Evolutionary conservation across 2,797 vertebrate genomes (phyloP), one percentile per base, ranked within the genome.

Genomic region (Pangasius larnaudii): DNA sequence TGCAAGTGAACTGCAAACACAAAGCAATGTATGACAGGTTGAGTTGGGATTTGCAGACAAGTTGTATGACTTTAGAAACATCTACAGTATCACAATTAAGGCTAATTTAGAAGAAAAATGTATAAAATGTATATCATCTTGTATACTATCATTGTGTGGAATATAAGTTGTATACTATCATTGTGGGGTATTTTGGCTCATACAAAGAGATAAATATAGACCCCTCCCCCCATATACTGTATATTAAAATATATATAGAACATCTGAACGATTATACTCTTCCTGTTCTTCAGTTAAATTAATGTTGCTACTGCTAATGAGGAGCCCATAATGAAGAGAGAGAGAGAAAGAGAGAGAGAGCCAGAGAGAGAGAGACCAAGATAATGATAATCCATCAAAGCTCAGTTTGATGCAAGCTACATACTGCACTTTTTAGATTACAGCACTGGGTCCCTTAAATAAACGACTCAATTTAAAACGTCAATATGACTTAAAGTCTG

Each of bases 351-450:
- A 72, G 33, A 36, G 69, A 42, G 36, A 42, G 10, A 46, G 42
- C 56, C 18, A 79, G 77, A 79, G 51, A 79, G 51, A 79, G 78
- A 61, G 93, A 90, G 91, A 86, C 84, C 92, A 91, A 92, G 93
- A 92, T 95, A 95, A 95, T 96, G 94, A 96, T 94, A 94, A 93
- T 94, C 94, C 92, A 95, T 95, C 92, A 92, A 92, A 91, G 91
- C 92, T 90, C 92, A 93, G 94, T 88, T 87, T 87, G 74, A 91
- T 93, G 91, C 90, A 88, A 88, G 91, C 87, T 92, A 91, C 88
- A 74, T 89, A 90, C 89, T 93, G 86, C 79, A 88, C 86, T 53
- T 67, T 71, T 63, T 36, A 90, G 85, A 85, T 75, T 69, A 77
- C 46, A 71, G 82, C 87, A 89, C 85, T 27, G 0, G 88, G 92